Evolutionary conservation across 2,888 invertebrate species (phyloP), one percentile per base, ranked within the genome.

Genomic region (Reticulitermes lucifugus): DNA sequence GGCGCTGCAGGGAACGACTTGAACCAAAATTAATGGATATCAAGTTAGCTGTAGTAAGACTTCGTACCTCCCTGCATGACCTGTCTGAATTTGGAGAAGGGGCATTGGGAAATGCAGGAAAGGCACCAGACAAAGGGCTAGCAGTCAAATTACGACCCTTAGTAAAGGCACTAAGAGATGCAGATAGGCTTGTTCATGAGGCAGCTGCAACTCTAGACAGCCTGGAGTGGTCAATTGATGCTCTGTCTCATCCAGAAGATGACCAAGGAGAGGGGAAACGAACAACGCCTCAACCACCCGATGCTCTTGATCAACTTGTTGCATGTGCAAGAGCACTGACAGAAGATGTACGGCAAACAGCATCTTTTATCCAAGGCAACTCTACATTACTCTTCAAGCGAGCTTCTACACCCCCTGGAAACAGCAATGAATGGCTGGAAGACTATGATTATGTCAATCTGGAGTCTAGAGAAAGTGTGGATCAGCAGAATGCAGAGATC

Each of bases 391-490:
- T 96, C 2, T 98, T 95, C 91, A 97, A 95, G 93, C 93, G 93
- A 88, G 91, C 93, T 88, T 89, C 89, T 89, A 85, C 91, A 88
- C 85, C 89, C 59, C 89, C 91, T 91, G 89, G 91, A 86, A 90
- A 90, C 90, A 90, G 89, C 87, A 88, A 89, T 83, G 95, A 95
- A 86, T 95, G 95, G 93, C 92, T 94, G 41, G 97, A 97, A 89
- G 98, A 98, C 90, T 97, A 97, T 90, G 98, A 98, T 91, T 98
- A 98, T 90, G 97, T 98, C 79, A 95, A 96, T 89, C 92, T 98
- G 85, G 92, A 89, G 94, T 95, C 96, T 3, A 94, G 95, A 89
- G 94, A 96, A 87, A 93, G 93, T 55, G 93, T 94, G 3, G 94
- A 94, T 35, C 93, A 94, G 87, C 94, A 95, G 88, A 94, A 96